Base-by-base conservation (phyloP, 2,113 vertebrate genomes). In the Dromas ardeola region DNA sequence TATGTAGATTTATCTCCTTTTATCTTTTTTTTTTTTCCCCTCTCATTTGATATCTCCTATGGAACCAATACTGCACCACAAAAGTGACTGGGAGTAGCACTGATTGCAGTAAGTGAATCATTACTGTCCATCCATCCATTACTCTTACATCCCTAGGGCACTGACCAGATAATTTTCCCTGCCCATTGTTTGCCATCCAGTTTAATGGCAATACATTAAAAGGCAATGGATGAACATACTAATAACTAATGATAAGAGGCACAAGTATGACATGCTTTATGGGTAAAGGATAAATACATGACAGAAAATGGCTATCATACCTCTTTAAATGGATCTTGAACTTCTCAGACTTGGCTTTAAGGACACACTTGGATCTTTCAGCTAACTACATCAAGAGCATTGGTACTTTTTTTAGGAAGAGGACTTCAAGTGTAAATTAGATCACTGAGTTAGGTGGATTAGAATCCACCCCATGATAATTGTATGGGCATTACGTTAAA, bases 71-170 rank as follows among this genome's bases (percentile, higher is more conserved):
- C 69, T 70, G 45, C 83, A 86, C 86, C 86, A 88, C 29, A 50
- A 55, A 95, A 92, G 76, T 70, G 71, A 88, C n/a, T 78, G 82
- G 79, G 87, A 92, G 56, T 95, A 95, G 50, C 79, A 67, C 55
- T 86, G 79, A 96, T 59, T 94, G 79, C 82, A 74, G 52, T 92
- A 95, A 96, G 80, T 86, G 94, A 96, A 81, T 96, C 92, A 88
- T 93, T 97, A 91, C 56, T 91, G 81, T 91, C 73, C 70, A 91
- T 85, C 87, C 87, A 91, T 95, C 93, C 90, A 87, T 97, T 94
- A 93, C 70, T 65, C 81, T 53, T 96, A 79, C 62, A 79, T 93
- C 86, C 66, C 70, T 72, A 49, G 81, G 91, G 91, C 84, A 90
- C 71, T 88, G 87, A 88, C 70, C 86, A 6, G 72, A 84, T 76